Base-by-base conservation (phyloP, 2,797 vertebrate genomes). In the Dryobates pubescens region DNA sequence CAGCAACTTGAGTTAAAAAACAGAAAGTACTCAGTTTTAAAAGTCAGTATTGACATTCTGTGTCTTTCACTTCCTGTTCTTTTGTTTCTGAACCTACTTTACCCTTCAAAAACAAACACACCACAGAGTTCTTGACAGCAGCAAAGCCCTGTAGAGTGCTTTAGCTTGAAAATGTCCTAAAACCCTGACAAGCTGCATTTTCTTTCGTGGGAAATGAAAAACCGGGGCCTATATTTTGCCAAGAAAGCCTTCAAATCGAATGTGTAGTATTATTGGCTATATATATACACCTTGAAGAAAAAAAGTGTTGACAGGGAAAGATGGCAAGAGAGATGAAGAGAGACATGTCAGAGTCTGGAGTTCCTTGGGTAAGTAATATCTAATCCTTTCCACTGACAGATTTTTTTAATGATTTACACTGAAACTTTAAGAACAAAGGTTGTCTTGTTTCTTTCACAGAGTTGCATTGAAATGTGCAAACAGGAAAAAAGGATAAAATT, bases 401-500 rank as follows among this genome's bases (percentile, higher is more conserved):
- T 26, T 73, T 64, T 80, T 83, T 61, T 26, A 94, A 94, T 76
- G 32, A 81, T 94, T 94, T 92, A 86, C 70, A 79, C 41, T 38
- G 78, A 90, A 81, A 59, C n/a, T 69, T 79, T 20, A 32, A 73
- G 72, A 82, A 82, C 77, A 96, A 95, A 91, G 87, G 38, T 79
- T 79, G 82, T 68, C 68, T 51, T 81, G 45, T 85, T 86, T 74
- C 59, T 80, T 82, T 82, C 82, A 59, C 13, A 65, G 56, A 71
- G 62, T 68, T 75, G 18, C 11, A 41, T 0, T 49, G 82, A 86
- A 90, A 81, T 8, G 34, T 38, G 45, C 74, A 58, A 91, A 73
- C 11, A 27, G 27, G 54, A 71, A 12, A 9, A 64, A 65, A n/a
- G 54, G 30, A 71, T 43, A 81, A 92, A 87, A 86, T 0, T 1